Percentiles rank a stretch among this genome's conserved stretches.
phyloP scores from a whole-genome alignment of 2,888 invertebrate genomes.

The Drosophila suboccidentalis region DNA sequence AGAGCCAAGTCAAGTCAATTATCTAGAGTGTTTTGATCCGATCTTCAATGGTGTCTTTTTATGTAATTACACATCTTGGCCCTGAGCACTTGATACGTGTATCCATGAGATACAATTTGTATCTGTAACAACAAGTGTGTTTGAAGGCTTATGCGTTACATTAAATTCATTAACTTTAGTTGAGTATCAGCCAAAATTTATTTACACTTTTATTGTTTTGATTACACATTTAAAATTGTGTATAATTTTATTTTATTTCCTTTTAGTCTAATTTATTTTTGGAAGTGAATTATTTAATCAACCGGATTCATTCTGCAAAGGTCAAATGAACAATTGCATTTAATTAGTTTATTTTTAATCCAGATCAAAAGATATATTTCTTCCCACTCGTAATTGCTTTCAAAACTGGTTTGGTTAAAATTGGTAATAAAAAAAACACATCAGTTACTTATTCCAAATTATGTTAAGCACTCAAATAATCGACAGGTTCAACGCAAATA shows the following conservation, averaged over 20 bases:
- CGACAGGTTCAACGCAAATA: background rate
- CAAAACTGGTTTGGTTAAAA: slow-evolving; percentile 5
- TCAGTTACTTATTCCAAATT: background rate
- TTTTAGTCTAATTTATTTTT: background rate
- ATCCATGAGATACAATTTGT: slow-evolving; percentile 30
- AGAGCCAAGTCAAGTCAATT: slow-evolving; percentile 14
- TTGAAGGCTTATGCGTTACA: slow-evolving; percentile 18
- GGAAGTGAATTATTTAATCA: background rate
- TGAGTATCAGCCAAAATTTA: background rate
- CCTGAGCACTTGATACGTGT: slow-evolving; percentile 40
- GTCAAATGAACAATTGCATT: background rate
- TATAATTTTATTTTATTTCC: background rate
- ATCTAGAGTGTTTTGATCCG: slow-evolving; percentile 36
- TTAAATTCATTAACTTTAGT: background rate
- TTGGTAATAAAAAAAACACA: background rate
- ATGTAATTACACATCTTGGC: slow-evolving; percentile 26
- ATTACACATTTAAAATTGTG: no score
- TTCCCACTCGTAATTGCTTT: background rate
- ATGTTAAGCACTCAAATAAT: background rate
- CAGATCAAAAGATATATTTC: background rate
- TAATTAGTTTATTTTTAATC: background rate
- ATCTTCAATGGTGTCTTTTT: slow-evolving; percentile 1
- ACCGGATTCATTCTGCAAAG: background rate
- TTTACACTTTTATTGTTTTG: background rate
- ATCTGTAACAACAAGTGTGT: slow-evolving; percentile 25